Evolutionary conservation across 2,888 invertebrate species (phyloP).

Genomic region (Tipula vernalis): DNA sequence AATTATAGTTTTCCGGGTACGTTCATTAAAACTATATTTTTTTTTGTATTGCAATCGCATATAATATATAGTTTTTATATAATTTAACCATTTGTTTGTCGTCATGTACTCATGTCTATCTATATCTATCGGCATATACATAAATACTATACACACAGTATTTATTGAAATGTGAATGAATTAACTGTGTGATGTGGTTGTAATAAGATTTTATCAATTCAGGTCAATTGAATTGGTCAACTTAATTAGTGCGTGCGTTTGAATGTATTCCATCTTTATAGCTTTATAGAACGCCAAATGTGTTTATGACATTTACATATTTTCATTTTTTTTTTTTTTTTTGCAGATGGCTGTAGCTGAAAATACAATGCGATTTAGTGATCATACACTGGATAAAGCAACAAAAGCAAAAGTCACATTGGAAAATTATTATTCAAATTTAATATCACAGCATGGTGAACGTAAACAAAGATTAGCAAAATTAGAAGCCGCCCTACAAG

Average conservation of each 20-base stretch:
- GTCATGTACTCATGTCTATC: neutral
- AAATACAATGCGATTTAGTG: conserved; percentile 82
- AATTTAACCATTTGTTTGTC: neutral
- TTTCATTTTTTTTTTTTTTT: neutral
- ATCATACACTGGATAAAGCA: conserved; percentile 95
- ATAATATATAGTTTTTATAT: neutral
- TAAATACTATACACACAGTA: neutral
- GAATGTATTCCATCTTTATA: neutral
- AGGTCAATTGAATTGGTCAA: neutral
- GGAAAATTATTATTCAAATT: conserved; percentile 98
- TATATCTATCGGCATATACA: neutral
- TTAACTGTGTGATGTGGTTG: neutral
- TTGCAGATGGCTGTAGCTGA: conserved; percentile 62
- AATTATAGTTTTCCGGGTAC: neutral
- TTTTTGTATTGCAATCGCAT: neutral
- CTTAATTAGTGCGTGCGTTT: neutral
- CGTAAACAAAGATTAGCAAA: conserved; percentile 88
- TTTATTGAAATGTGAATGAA: neutral
- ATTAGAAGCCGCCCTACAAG: conserved; percentile 91
- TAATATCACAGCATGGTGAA: conserved; percentile 94
- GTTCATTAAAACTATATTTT: neutral
- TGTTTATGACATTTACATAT: neutral
- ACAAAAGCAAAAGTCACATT: conserved; percentile 97
- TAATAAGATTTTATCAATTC: neutral
- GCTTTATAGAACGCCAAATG: neutral